Evolutionary conservation across 1,140 invertebrate genomes (phyloP), one percentile per base, ranked within the genome.

Genomic region (Caenorhabditis latens): DNA sequence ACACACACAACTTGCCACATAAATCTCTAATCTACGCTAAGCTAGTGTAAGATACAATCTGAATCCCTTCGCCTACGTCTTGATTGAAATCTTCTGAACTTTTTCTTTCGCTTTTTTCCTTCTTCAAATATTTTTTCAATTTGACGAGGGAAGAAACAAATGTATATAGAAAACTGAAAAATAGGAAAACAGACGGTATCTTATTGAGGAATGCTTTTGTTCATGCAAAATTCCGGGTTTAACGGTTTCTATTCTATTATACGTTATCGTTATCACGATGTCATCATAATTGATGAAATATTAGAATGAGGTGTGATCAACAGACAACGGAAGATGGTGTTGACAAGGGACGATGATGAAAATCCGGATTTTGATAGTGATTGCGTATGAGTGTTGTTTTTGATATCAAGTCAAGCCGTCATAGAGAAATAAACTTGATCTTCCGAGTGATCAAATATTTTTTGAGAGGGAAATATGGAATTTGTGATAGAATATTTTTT

Each of bases 11-110:
- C 57, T 58, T 58, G 57, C 11, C 57, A n/a, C n/a, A 58, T 58
- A 58, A 58, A 58, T 58, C 57, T 58, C 57, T n/a, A n/a, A 58
- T 58, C 57, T 58, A n/a, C n/a, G 57, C n/a, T 58, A 58, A 58
- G 57, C 57, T 58, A 58, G n/a, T 58, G 14, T 8, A n/a, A 58
- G 57, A 58, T 58, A n/a, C 8, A 58, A 58, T 58, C 57, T 58
- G n/a, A 58, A n/a, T 8, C n/a, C 8, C n/a, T 58, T 16, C 57
- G 16, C 57, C 57, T 58, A 58, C 16, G n/a, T 58, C n/a, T 21
- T n/a, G 19, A 58, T 58, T 21, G n/a, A n/a, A 16, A 58, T 58
- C 16, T 58, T n/a, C n/a, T n/a, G 16, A 8, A n/a, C n/a, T 58
- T 58, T 58, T 58, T 58, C n/a, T 58, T 58, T 58, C n/a, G n/a